Evolutionary conservation across 2,888 invertebrate genomes (phyloP).

Genomic region (Parnassius orleans): DNA sequence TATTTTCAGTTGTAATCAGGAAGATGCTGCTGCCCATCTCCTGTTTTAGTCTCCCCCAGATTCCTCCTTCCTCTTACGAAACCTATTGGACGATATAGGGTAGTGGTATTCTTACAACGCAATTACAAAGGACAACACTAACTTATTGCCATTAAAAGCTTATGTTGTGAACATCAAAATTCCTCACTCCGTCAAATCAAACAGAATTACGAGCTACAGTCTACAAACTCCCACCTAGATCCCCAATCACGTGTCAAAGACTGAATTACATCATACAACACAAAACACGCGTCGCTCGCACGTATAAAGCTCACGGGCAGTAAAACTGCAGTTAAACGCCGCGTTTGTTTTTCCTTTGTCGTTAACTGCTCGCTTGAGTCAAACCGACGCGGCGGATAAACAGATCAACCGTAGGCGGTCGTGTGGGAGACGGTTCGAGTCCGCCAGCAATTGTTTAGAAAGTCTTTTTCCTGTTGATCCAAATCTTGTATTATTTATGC

Average conservation of each 20-base stretch:
- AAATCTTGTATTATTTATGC: slow-evolving; percentile 1
- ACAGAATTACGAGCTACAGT: background rate
- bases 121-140: too few relatives aligned
- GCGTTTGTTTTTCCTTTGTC: slow-evolving; percentile 25
- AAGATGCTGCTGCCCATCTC: too few relatives aligned
- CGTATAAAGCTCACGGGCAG: slow-evolving; percentile 22
- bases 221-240: background rate
- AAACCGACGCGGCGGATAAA: slow-evolving; percentile 14
- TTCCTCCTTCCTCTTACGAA: too few relatives aligned
- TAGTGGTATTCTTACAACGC: too few relatives aligned
- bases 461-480: slow-evolving; percentile 7
- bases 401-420: slow-evolving; percentile 14
- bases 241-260: slow-evolving; percentile 13
- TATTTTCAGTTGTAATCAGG: too few relatives aligned
- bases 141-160: background rate
- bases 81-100: too few relatives aligned
- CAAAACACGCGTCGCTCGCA: slow-evolving; percentile 9
- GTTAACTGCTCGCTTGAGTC: slow-evolving; percentile 26
- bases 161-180: background rate
- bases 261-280: slow-evolving; percentile 19
- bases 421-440: slow-evolving; percentile 22
- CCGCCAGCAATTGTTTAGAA: slow-evolving; percentile 15
- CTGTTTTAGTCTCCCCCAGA: too few relatives aligned
- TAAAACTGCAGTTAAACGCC: slow-evolving; percentile 27
- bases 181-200: background rate